Percentiles rank a stretch among this genome's conserved stretches.
These are phyloP conservation scores for Stigmatopora nigra DNA, from an alignment of 2,113 vertebrate species.

Conservation along the genomic window DNA sequence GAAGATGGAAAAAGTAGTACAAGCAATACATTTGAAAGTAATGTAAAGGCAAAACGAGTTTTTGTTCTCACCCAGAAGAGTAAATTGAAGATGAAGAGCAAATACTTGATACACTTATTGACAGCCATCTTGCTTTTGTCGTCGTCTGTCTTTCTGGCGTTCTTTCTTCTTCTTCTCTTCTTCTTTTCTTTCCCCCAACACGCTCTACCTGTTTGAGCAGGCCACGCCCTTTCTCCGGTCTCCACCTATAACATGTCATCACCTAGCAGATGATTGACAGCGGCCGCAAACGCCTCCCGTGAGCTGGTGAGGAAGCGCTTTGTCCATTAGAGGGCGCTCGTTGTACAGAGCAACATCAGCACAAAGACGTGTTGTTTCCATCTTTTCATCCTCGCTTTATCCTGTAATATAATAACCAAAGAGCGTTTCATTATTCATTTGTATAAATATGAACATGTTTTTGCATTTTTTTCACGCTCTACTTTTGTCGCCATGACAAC, in stretches of 20 bases:
- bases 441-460: no score
- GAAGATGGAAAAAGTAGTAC: no score
- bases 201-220: not conserved
- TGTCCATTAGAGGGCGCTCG: not conserved
- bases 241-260: not conserved
- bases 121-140: slow-evolving; percentile 71
- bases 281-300: not conserved
- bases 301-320: not conserved
- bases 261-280: not conserved
- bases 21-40: not conserved
- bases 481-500: not conserved
- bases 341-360: not conserved
- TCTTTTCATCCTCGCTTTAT: no score
- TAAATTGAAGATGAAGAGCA: slow-evolving; percentile 86
- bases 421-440: no score
- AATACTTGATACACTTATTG: slow-evolving; percentile 77
- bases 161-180: not conserved
- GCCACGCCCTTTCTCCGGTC: not conserved
- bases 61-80: slow-evolving; percentile 83
- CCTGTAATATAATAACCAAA: no score
- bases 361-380: no score
- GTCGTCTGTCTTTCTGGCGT: no score
- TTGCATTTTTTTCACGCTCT: not conserved
- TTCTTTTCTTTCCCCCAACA: not conserved
- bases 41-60: not conserved